Conservation (phyloP, 2,888 invertebrate genomes). For the Drosophila fulvimacula region DNA sequence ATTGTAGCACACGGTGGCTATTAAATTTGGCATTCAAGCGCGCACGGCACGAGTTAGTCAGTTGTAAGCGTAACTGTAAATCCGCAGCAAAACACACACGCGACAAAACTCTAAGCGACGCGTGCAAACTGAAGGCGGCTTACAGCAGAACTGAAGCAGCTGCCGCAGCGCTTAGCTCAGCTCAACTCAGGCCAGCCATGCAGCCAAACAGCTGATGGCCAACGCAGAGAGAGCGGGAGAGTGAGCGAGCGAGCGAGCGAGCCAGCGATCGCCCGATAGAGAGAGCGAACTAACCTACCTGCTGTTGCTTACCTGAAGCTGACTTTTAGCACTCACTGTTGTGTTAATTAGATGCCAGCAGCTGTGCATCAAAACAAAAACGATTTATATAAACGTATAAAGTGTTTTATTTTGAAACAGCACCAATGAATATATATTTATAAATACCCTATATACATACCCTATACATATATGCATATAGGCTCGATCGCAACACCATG, state of each 20-base stretch:
- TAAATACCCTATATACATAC: neutral
- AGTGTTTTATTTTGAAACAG: neutral
- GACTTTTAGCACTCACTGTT: conserved; percentile 50
- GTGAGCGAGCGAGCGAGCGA: conserved; percentile 6
- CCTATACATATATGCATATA: neutral
- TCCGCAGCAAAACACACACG: conserved; percentile 33
- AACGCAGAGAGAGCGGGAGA: neutral
- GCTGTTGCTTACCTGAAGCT: conserved; percentile 20
- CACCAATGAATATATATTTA: neutral
- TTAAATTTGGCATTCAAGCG: conserved; percentile 82
- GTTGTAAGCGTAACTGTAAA: conserved; percentile 60
- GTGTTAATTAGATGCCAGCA: conserved; percentile 43
- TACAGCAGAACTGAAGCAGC: conserved; percentile 58
- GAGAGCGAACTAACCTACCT: conserved; percentile 14
- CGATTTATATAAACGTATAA: neutral
- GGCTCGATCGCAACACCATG: neutral
- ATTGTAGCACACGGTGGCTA: conserved; percentile 48
- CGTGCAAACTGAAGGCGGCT: conserved; percentile 60
- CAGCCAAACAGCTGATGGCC: conserved; percentile 43
- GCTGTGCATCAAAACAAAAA: conserved; percentile 28
- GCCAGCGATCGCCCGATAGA: conserved; percentile 7
- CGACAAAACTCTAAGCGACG: conserved; percentile 24
- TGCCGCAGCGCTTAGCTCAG: conserved; percentile 30
- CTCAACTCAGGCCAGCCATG: conserved; percentile 19
- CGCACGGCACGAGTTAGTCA: conserved; percentile 56